Percentiles rank a stretch among this genome's conserved stretches.
Evolutionary conservation across 2,888 invertebrate species (phyloP).

Genomic region (Dorcus parallelipipedus): DNA sequence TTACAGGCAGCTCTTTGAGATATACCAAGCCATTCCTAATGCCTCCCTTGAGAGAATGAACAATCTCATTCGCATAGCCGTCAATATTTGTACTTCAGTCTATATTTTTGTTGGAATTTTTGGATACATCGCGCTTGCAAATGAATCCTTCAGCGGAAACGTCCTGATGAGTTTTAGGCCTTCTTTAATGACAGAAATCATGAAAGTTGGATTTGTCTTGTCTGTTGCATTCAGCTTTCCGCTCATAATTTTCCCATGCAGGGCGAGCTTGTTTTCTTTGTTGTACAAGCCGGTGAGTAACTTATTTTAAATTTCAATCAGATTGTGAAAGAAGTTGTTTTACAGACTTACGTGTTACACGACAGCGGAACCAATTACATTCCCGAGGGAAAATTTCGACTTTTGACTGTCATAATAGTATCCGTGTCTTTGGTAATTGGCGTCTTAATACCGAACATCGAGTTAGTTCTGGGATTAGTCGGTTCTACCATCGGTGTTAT

Average conservation of each 20-base stretch:
- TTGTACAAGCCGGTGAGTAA: slow-evolving; percentile 73
- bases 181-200: slow-evolving; percentile 78
- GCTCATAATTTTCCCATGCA: slow-evolving; percentile 92
- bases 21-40: slow-evolving; percentile 86
- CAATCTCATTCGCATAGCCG: slow-evolving; percentile 79
- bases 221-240: slow-evolving; percentile 97
- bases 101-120: slow-evolving; percentile 91
- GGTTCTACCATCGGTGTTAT: slow-evolving; percentile 95
- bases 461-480: slow-evolving; percentile 88
- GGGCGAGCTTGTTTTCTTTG: slow-evolving; percentile 89
- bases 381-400: slow-evolving; percentile 78
- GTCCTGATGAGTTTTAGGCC: slow-evolving; percentile 83
- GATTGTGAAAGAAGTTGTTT: background rate
- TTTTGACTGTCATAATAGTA: slow-evolving; percentile 79
- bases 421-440: slow-evolving; percentile 73
- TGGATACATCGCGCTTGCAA: slow-evolving; percentile 81
- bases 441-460: slow-evolving; percentile 87
- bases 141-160: slow-evolving; percentile 78
- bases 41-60: slow-evolving; percentile 88
- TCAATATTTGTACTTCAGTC: slow-evolving; percentile 86
- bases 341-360: slow-evolving; percentile 63
- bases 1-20: slow-evolving; percentile 81
- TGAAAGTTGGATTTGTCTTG: slow-evolving; percentile 92
- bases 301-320: background rate
- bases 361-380: slow-evolving; percentile 69